Conservation (phyloP, 2,888 invertebrate species). For the Myopa testacea region DNA sequence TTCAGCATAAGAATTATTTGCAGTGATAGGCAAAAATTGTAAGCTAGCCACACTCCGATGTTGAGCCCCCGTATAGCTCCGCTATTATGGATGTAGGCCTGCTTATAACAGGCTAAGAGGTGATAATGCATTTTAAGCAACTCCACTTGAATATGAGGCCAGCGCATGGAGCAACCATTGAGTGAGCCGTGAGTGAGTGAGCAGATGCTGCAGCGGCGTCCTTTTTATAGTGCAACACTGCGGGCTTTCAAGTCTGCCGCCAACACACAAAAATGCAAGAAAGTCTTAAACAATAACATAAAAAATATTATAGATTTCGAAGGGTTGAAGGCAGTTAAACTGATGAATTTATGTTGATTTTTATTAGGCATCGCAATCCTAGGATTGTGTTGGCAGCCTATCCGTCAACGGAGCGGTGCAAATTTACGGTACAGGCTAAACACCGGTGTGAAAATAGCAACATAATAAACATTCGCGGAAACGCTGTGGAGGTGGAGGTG, state of each 20-base stretch:
- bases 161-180: neutral
- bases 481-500: slow-evolving; percentile 10
- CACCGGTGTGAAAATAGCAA: slow-evolving; percentile 23
- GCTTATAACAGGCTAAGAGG: slow-evolving; percentile 33
- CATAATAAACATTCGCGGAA: slow-evolving; percentile 17
- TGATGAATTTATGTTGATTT: slow-evolving; percentile 46
- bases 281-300: slow-evolving; percentile 6
- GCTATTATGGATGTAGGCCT: slow-evolving; percentile 20
- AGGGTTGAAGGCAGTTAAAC: slow-evolving; percentile 48
- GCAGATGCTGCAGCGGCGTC: slow-evolving; percentile 2
- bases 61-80: neutral
- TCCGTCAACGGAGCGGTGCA: neutral
- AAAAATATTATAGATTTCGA: slow-evolving; percentile 33
- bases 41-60: neutral
- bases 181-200: neutral
- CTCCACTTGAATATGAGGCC: neutral
- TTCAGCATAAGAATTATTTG: slow-evolving; percentile 43
- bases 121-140: slow-evolving; percentile 37
- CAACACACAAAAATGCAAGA: neutral
- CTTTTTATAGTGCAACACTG: slow-evolving; percentile 7
- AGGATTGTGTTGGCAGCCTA: neutral
- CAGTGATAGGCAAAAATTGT: slow-evolving; percentile 44
- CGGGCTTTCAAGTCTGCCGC: slow-evolving; percentile 33
- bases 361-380: slow-evolving; percentile 34
- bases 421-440: neutral